Evolutionary conservation across 2,888 invertebrate genomes (phyloP).

Genomic region (Phlogophora meticulosa): DNA sequence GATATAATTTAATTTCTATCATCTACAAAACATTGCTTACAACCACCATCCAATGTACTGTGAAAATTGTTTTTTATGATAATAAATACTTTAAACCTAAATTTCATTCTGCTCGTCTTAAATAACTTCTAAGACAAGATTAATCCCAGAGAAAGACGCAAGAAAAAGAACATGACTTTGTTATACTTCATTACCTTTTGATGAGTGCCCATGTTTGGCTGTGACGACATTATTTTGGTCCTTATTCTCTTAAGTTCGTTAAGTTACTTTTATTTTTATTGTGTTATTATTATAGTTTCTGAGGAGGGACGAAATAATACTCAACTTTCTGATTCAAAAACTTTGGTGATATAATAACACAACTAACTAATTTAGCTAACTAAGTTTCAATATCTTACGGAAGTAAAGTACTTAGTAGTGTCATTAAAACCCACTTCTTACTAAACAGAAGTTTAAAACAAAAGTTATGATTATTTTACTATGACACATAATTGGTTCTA

Average conservation of each 20-base stretch:
- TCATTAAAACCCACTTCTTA: conserved; percentile 2
- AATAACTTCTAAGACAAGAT: neutral
- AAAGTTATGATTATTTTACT: conserved; percentile 63
- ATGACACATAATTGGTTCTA: conserved; percentile 66
- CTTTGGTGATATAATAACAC: conserved; percentile 17
- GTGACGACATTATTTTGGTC: conserved; percentile 5
- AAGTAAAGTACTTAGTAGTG: neutral
- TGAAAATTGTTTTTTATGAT: no score
- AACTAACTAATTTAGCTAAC: neutral
- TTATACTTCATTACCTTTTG: neutral
- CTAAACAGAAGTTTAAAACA: conserved; percentile 9
- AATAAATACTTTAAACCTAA: no score
- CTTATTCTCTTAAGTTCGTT: neutral
- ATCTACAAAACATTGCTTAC: no score
- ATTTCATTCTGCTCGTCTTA: neutral
- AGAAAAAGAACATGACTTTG: neutral
- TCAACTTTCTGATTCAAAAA: conserved; percentile 28
- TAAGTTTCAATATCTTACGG: neutral
- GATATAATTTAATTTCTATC: no score
- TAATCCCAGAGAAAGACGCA: neutral
- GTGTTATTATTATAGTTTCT: conserved; percentile 1
- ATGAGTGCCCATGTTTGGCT: neutral
- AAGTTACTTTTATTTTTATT: conserved; percentile 21
- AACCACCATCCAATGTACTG: no score
- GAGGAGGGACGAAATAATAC: neutral